phyloP scores from a whole-genome alignment of 2,888 invertebrate species.

The Campoletis raptor region DNA sequence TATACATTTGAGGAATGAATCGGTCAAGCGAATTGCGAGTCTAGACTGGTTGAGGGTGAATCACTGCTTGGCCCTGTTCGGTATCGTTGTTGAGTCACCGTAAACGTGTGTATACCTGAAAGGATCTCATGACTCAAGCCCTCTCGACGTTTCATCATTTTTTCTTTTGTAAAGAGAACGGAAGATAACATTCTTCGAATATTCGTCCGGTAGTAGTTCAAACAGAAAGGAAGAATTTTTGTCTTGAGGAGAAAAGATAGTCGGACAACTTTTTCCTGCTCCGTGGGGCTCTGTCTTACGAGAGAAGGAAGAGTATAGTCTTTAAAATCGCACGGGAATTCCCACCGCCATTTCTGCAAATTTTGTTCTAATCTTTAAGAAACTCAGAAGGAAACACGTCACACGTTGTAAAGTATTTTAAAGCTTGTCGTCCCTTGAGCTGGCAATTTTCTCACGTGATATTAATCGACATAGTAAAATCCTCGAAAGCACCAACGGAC shows the following conservation, averaged over 20 bases:
- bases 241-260: background rate
- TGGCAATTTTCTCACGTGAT: constrained; percentile 39
- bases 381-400: background rate
- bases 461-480: constrained; percentile 5
- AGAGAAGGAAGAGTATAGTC: background rate
- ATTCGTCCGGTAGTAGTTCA: background rate
- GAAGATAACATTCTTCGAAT: constrained; percentile 56
- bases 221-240: background rate
- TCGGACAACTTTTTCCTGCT: background rate
- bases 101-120: constrained; percentile 70
- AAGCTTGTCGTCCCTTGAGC: constrained; percentile 9
- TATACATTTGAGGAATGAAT: constrained; percentile 4
- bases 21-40: constrained; percentile 51
- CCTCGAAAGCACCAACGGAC: constrained; percentile 74
- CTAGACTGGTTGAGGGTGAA: constrained; percentile 73
- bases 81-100: constrained; percentile 70
- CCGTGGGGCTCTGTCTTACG: background rate
- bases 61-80: constrained; percentile 72
- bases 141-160: constrained; percentile 66
- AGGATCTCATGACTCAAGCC: constrained; percentile 75
- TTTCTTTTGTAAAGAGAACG: constrained; percentile 18
- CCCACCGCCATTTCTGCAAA: background rate
- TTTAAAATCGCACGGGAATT: constrained; percentile 2
- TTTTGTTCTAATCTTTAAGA: constrained; percentile 13
- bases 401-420: background rate